Evolutionary conservation across 2,888 invertebrate genomes (phyloP).

Genomic region (Tillus elongatus): DNA sequence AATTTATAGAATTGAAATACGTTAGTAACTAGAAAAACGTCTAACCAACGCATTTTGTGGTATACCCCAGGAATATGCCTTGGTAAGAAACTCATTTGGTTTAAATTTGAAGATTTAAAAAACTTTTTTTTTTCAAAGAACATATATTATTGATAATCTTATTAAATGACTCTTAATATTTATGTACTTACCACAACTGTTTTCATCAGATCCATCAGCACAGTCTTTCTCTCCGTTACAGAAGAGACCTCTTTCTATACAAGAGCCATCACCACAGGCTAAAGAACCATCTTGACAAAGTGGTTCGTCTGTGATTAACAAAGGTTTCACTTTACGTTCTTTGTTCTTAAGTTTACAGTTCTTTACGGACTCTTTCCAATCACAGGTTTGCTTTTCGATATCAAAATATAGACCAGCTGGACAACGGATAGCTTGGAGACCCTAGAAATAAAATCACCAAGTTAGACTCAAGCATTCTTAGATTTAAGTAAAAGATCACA

Average conservation of each 20-base stretch:
- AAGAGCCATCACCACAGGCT: constrained; percentile 79
- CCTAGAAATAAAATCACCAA: constrained; percentile 50
- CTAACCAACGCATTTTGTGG: too few relatives aligned
- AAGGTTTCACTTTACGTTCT: constrained; percentile 77
- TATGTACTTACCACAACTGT: constrained; percentile 69
- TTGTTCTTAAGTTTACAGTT: constrained; percentile 87
- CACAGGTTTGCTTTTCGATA: constrained; percentile 90
- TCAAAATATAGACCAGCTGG: constrained; percentile 89
- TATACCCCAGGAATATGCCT: too few relatives aligned
- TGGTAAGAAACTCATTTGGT: too few relatives aligned
- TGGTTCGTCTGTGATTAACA: constrained; percentile 82
- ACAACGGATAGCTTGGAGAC: constrained; percentile 86
- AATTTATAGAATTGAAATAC: too few relatives aligned
- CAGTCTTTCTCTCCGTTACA: constrained; percentile 91
- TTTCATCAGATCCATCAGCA: constrained; percentile 80
- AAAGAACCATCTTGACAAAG: constrained; percentile 78
- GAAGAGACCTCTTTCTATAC: constrained; percentile 83
- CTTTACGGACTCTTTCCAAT: constrained; percentile 90
- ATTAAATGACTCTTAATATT: too few relatives aligned
- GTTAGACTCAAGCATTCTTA: background rate
- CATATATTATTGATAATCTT: too few relatives aligned
- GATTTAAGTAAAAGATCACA: background rate
- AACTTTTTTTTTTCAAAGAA: too few relatives aligned
- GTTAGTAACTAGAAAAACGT: too few relatives aligned
- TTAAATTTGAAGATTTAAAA: too few relatives aligned